A percentile compares a stretch with the other conserved stretches of the same genome.
phyloP scores from a whole-genome alignment of 2,797 vertebrate genomes.

The Phataginus tricuspis region DNA sequence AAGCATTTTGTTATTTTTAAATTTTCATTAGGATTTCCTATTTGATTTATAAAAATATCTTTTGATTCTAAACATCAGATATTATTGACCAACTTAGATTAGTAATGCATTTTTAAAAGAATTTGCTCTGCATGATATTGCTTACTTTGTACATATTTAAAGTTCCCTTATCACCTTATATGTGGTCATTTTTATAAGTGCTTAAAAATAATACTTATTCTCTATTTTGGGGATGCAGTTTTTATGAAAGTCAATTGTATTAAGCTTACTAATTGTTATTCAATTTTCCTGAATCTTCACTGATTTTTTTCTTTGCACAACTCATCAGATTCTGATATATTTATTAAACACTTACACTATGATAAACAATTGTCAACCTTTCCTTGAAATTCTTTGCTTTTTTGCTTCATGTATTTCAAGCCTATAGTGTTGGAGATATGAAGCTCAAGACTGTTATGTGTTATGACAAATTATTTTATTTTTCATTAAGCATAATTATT shows the following conservation, averaged over 20 bases:
- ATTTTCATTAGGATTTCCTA: neutral
- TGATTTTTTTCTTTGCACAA: constrained; percentile 17
- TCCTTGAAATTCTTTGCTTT: neutral
- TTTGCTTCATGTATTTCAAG: neutral
- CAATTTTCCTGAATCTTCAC: neutral
- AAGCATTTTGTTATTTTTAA: neutral
- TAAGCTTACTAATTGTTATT: neutral
- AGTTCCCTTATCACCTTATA: neutral
- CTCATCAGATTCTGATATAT: neutral
- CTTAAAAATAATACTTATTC: neutral
- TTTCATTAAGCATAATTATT: constrained; percentile 13
- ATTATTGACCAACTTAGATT: neutral
- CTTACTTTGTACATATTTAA: neutral
- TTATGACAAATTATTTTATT: constrained; percentile 7
- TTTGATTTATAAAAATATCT: neutral
- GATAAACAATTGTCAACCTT: neutral
- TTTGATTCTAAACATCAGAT: neutral
- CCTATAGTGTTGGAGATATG: neutral
- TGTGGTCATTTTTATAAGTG: neutral
- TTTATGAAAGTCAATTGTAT: neutral
- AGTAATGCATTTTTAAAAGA: neutral
- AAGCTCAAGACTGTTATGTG: neutral
- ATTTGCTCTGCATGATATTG: neutral
- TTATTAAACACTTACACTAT: neutral
- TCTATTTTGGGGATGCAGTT: neutral